Evolutionary conservation across 2,888 invertebrate genomes (phyloP).

Genomic region (Gymnosoma rotundatum): DNA sequence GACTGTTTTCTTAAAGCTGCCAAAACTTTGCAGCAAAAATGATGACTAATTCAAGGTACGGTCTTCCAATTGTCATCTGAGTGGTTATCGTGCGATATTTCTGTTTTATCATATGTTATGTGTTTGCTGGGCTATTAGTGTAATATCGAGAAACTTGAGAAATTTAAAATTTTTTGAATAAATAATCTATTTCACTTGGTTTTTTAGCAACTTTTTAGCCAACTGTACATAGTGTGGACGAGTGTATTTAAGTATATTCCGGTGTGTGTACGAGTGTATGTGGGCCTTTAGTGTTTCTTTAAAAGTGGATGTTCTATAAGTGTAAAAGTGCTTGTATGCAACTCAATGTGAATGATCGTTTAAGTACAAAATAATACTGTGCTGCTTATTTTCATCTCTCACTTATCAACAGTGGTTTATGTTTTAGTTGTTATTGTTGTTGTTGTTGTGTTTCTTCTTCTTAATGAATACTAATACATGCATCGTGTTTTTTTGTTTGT

Average conservation of each 20-base stretch:
- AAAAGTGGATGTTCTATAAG: constrained; percentile 36
- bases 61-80: no score
- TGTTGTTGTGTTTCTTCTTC: not conserved
- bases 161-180: no score
- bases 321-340: constrained; percentile 29
- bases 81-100: no score
- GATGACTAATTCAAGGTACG: no score
- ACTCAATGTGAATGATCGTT: constrained; percentile 50
- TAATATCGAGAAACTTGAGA: no score
- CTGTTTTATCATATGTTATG: no score
- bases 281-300: constrained; percentile 10
- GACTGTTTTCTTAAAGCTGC: no score
- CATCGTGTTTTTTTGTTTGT: constrained; percentile 24
- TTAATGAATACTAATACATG: not conserved
- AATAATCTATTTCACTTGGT: no score
- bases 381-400: not conserved
- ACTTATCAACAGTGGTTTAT: constrained; percentile 4
- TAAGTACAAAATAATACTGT: constrained; percentile 48
- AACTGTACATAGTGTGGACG: not conserved
- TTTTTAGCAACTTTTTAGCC: no score
- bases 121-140: no score
- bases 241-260: not conserved
- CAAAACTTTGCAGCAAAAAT: no score
- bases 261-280: not conserved
- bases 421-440: not conserved